Evolutionary conservation across 2,797 vertebrate species (phyloP).

Genomic region (Amblyraja radiata): DNA sequence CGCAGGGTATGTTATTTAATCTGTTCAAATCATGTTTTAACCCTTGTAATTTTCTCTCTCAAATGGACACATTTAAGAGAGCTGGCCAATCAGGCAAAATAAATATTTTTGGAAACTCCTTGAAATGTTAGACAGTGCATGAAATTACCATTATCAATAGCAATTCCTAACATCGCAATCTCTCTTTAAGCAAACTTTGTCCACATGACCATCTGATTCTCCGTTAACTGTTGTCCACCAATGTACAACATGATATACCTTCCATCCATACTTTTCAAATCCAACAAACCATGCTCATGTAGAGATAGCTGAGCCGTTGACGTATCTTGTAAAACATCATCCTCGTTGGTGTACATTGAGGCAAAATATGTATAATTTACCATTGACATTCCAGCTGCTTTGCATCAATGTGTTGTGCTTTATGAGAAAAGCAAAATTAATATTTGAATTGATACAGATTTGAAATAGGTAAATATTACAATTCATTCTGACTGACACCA

Average conservation of each 20-base stretch:
- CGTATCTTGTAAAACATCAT: background rate
- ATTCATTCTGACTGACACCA: too few relatives aligned
- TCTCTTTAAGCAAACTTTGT: too few relatives aligned
- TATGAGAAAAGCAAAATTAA: background rate
- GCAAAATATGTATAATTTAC: background rate
- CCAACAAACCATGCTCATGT: background rate
- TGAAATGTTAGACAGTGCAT: background rate
- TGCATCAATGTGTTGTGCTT: background rate
- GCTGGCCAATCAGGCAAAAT: background rate
- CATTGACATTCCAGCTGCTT: background rate
- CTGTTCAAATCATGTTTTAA: background rate
- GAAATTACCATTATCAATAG: background rate
- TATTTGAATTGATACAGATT: background rate
- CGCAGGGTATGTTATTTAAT: constrained; percentile 58
- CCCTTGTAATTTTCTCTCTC: too few relatives aligned
- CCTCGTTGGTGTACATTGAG: background rate
- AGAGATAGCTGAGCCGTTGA: background rate
- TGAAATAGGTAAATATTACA: background rate
- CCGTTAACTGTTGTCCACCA: background rate
- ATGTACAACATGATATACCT: background rate
- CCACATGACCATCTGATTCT: too few relatives aligned
- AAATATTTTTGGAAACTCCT: background rate
- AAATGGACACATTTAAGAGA: background rate
- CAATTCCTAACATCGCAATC: background rate
- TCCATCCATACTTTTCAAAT: too few relatives aligned